phyloP scores from a whole-genome alignment of 2,113 vertebrate species.

The Chrysemys picta region DNA sequence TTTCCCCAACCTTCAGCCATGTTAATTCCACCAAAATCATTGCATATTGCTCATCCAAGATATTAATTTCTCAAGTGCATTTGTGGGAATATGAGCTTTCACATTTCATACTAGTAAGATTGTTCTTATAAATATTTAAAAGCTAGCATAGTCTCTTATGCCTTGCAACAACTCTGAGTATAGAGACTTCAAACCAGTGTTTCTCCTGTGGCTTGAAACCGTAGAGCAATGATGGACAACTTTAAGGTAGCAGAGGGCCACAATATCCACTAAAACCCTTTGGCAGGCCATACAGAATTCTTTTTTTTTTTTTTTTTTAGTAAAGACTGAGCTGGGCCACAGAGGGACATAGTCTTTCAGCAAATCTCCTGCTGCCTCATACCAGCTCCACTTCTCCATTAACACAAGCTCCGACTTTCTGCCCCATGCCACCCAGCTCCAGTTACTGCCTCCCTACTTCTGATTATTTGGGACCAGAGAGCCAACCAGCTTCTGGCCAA shows the following conservation, averaged over 20 bases:
- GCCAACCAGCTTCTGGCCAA: neutral
- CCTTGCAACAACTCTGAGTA: neutral
- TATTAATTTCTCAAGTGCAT: neutral
- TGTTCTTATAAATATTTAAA: conserved; percentile 12
- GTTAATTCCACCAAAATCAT: neutral
- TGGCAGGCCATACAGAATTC: neutral
- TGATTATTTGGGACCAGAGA: neutral
- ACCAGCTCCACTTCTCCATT: neutral
- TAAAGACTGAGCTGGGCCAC: neutral
- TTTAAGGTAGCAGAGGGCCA: neutral
- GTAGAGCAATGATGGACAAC: neutral
- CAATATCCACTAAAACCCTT: neutral
- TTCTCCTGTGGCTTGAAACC: neutral
- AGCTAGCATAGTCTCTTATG: neutral
- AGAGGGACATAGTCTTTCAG: neutral
- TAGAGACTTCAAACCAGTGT: neutral
- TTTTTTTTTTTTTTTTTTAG: no score
- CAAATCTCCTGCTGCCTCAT: neutral
- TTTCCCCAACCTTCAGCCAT: neutral
- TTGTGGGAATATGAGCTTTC: neutral
- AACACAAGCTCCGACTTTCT: neutral
- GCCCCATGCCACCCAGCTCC: neutral
- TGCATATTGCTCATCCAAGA: neutral
- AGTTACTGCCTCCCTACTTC: neutral
- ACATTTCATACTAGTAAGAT: neutral